phyloP scores from a whole-genome alignment of 2,888 invertebrate species.

The Anarsia innoxiella region DNA sequence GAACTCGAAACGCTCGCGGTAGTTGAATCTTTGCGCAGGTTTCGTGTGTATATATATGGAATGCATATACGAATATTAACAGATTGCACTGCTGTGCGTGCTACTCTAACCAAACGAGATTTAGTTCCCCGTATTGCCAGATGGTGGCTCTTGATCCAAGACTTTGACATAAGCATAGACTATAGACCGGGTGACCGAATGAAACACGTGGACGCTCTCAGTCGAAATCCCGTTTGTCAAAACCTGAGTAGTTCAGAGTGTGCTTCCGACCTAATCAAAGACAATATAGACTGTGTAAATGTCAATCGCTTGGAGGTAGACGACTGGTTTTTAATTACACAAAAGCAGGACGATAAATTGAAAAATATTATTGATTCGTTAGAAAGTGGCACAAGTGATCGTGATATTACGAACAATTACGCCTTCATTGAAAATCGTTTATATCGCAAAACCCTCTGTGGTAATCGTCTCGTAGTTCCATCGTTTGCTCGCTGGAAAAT shows the following conservation, averaged over 20 bases:
- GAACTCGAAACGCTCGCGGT: not conserved
- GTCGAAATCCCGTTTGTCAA: slow-evolving; percentile 12
- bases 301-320: too few relatives aligned
- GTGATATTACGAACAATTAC: not conserved
- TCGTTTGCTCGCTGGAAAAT: slow-evolving; percentile 13
- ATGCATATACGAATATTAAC: slow-evolving; percentile 2
- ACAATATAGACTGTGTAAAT: too few relatives aligned
- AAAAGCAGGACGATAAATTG: slow-evolving; percentile 2
- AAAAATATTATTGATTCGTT: slow-evolving; percentile 6
- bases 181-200: slow-evolving; percentile 21
- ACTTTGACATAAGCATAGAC: slow-evolving; percentile 27
- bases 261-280: too few relatives aligned
- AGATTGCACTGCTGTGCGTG: slow-evolving; percentile 7
- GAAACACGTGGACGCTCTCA: slow-evolving; percentile 16
- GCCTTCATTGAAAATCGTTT: not conserved
- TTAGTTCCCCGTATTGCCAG: too few relatives aligned
- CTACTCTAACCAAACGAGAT: slow-evolving; percentile 12
- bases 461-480: slow-evolving; percentile 2
- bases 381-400: not conserved
- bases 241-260: too few relatives aligned
- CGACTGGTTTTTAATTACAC: not conserved
- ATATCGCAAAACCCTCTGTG: not conserved
- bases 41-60: not conserved
- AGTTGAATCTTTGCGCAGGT: not conserved
- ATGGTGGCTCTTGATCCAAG: slow-evolving; percentile 19